Base-by-base conservation (phyloP, 2,797 vertebrate species). In the Ciconia nigra region DNA sequence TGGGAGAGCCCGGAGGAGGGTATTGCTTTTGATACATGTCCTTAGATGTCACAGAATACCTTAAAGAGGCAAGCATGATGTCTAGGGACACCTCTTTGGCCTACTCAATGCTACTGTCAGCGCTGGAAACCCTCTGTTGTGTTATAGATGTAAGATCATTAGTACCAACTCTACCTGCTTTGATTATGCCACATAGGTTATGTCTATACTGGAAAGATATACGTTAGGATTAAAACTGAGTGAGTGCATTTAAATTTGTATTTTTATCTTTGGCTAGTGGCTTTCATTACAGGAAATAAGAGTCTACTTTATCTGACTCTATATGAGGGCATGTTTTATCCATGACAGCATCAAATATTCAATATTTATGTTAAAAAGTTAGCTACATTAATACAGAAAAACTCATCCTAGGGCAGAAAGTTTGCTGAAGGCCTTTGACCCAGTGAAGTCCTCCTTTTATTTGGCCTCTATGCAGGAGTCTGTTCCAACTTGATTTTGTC, bases 11-110 rank as follows among this genome's bases (percentile, higher is more conserved):
- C 9, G 13, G 35, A 46, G 25, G 29, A 59, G 28, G n/a, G 6
- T 10, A 8, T 35, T 0, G 1, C 6, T 63, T 76, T 39, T 33
- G 6, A 42, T 20, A 29, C 2, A 0, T 3, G 1, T 55, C 20
- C 25, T 55, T 39, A 16, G 8, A 8, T 46, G 37, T 46, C 28
- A 31, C 11, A 51, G 25, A 59, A n/a, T 22, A 66, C 11, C 4
- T 54, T 26, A 2, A 0, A 31, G 55, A 54, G 58, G 11, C 55
- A 78, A 51, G 8, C 9, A 8, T 16, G 26, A 17, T 44, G 9
- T 41, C 14, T 39, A 67, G 51, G 42, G 57, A 18, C 10, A 17
- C 4, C 9, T 67, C 16, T 76, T 39, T 67, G 19, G 10, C 39
- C 35, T 62, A 8, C 15, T 44, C 9, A n/a, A 1, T 54, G 42